phyloP scores from a whole-genome alignment of 2,797 vertebrate species.

The Notoglanidium macrostoma region DNA sequence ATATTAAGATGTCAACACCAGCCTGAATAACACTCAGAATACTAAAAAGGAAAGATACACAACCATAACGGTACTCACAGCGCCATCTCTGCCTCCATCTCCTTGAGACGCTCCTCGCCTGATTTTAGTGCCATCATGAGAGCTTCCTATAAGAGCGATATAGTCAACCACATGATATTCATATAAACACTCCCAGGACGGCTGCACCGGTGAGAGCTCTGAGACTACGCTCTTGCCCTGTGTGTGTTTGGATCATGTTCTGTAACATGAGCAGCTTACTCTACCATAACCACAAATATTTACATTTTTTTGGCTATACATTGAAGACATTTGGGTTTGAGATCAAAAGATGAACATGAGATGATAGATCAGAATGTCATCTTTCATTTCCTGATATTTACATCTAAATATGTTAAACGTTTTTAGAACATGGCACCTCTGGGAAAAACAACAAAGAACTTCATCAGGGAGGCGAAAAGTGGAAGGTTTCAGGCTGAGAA shows the following conservation, averaged over 20 bases:
- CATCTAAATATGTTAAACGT: background rate
- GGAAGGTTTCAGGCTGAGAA: background rate
- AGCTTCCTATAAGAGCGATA: conserved; percentile 30
- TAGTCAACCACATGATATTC: background rate
- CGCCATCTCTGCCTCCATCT: conserved; percentile 96
- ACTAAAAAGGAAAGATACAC: background rate
- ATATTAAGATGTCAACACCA: background rate
- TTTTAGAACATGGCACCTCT: background rate
- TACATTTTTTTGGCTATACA: background rate
- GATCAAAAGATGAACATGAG: no score
- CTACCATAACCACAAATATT: background rate
- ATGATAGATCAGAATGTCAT: background rate
- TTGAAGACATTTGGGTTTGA: background rate
- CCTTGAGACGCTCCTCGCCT: conserved; percentile 87
- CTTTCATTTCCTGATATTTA: background rate
- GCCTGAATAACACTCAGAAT: background rate
- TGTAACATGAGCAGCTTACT: background rate
- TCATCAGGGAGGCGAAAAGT: background rate
- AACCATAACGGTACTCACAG: conserved; percentile 78
- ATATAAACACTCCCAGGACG: background rate
- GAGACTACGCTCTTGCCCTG: background rate
- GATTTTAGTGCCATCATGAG: conserved; percentile 79
- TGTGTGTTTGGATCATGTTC: background rate
- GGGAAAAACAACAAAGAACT: background rate
- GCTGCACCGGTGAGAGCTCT: background rate